Percentiles rank a stretch among this genome's conserved stretches.
These are phyloP conservation scores for Caenorhabditis macrosperma DNA, from an alignment of 2,888 invertebrate species.

Conservation along the genomic window DNA sequence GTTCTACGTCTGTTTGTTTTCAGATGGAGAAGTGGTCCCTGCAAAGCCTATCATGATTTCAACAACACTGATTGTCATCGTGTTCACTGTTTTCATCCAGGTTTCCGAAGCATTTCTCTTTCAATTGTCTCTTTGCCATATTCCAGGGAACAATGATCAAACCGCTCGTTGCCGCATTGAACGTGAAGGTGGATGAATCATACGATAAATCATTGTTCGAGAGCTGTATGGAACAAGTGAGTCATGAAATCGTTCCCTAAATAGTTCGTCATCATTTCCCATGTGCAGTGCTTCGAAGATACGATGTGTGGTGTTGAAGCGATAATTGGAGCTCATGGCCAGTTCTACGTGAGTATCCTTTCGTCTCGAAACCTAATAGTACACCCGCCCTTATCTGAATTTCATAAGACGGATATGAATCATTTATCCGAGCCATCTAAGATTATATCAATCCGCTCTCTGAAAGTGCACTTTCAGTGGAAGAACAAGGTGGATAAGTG, in stretches of 20 bases:
- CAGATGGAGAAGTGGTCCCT: slow-evolving; percentile 85
- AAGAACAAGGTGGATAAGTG: slow-evolving; percentile 44
- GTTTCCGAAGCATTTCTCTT: slow-evolving; percentile 81
- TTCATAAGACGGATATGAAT: background rate
- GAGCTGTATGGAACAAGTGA: slow-evolving; percentile 69
- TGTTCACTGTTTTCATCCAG: slow-evolving; percentile 99
- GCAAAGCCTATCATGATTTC: slow-evolving; percentile 97
- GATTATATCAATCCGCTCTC: background rate
- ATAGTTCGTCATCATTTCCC: background rate
- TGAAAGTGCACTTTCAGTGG: slow-evolving; percentile 47
- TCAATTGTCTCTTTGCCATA: no score
- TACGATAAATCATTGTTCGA: slow-evolving; percentile 62
- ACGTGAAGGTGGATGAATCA: slow-evolving; percentile 85
- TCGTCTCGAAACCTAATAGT: background rate
- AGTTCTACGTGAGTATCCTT: slow-evolving; percentile 63
- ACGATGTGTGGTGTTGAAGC: slow-evolving; percentile 77
- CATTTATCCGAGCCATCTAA: background rate
- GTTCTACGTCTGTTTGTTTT: background rate
- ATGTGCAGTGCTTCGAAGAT: slow-evolving; percentile 73
- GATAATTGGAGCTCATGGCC: slow-evolving; percentile 72
- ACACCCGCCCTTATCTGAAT: background rate
- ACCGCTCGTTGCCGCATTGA: slow-evolving; percentile 93
- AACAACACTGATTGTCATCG: slow-evolving; percentile 95
- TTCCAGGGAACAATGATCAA: slow-evolving; percentile 95
- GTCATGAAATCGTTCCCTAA: background rate